Evolutionary conservation across 2,888 invertebrate species (phyloP), one percentile per base, ranked within the genome.

Genomic region (Tenthredo amoena): DNA sequence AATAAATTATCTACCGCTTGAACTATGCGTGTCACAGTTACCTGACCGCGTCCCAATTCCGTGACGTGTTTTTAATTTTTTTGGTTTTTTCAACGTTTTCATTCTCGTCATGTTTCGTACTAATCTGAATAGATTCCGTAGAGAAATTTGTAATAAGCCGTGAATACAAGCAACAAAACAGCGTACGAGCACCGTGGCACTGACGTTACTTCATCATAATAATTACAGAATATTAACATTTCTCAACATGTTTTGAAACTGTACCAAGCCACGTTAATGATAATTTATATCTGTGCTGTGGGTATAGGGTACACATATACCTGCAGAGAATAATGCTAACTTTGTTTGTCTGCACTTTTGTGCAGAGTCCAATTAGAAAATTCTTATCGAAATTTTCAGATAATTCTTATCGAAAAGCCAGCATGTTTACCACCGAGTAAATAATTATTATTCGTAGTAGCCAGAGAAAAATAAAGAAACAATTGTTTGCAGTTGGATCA

Each of bases 101-200:
- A 68, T 34, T 15, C 71, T 1, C 40, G 21, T 40, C 43, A 37
- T 15, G 26, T 50, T 55, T 55, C 55, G 26, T 43, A n/a, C 50
- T n/a, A 55, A 34, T 50, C 74, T 77, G 77, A 50, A 31, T 77
- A 55, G 77, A 55, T 77, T 31, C 18, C 55, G 55, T 55, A 55
- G 6, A 77, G 50, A 77, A 37, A 55, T 55, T 6, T 77, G 34
- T 34, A 12, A 34, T 34, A 12, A 34, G 7, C 55, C 9, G 55
- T 15, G 50, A 2, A 34, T 12, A 26, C 15, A 15, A 6, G 40
- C 37, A n/a, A 72, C 9, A 21, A 26, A 40, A 10, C 26, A 74
- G 4, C 15, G 37, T 37, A 6, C 7, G 18, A 5, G 7, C 71
- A 6, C n/a, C 15, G 71, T n/a, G 34, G 18, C 37, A 37, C 71